Conservation (phyloP, 2,113 vertebrate species). For the Callipepla squamata region DNA sequence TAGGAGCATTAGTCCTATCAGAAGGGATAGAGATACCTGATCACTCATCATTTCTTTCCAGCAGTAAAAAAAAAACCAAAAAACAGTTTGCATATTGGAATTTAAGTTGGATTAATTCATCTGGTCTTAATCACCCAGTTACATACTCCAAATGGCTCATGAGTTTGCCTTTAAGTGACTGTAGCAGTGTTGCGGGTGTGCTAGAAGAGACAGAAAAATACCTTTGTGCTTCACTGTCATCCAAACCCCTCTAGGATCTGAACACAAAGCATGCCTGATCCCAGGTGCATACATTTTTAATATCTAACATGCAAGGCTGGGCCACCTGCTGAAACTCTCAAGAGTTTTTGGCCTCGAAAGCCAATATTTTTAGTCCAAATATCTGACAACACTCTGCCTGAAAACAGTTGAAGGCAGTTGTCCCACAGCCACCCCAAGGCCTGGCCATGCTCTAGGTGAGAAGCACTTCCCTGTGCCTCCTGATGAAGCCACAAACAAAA, state of each 20-base stretch:
- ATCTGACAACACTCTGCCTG: neutral
- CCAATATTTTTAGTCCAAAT: neutral
- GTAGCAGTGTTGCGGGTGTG: neutral
- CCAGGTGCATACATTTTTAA: neutral
- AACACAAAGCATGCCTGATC: neutral
- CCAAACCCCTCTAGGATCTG: neutral
- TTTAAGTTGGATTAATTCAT: neutral
- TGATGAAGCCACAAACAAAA: neutral
- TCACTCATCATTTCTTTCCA: neutral
- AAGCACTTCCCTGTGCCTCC: neutral
- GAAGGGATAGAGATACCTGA: neutral
- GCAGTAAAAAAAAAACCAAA: neutral
- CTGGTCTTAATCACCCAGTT: neutral
- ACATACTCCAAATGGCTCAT: neutral
- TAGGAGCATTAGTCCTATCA: neutral
- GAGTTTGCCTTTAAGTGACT: neutral
- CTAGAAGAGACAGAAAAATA: neutral
- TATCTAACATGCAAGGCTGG: neutral
- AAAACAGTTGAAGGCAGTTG: rapidly evolving
- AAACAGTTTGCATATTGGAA: neutral
- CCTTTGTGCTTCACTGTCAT: neutral
- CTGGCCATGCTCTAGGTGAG: neutral
- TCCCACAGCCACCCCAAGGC: neutral
- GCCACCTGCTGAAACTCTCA: neutral
- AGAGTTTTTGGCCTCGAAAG: neutral